Evolutionary conservation across 2,113 vertebrate species (phyloP).

Genomic region (Malaclemys terrapin): DNA sequence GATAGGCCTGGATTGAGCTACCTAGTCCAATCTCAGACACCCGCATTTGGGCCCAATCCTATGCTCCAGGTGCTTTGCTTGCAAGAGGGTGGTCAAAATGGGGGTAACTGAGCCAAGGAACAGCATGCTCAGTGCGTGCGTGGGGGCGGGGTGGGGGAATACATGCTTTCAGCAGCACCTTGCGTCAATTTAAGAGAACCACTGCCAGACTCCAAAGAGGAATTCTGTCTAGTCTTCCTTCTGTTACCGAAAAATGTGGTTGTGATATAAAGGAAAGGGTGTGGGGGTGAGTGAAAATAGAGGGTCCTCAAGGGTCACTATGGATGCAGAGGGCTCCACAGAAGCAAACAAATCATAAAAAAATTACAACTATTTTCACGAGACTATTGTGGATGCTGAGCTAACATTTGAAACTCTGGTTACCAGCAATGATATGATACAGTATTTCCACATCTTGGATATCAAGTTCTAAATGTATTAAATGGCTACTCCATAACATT

Average conservation of each 20-base stretch:
- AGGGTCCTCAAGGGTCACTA: not conserved
- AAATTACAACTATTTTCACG: not conserved
- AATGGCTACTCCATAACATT: slow-evolving; percentile 15
- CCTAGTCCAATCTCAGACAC: not conserved
- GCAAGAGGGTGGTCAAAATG: not conserved
- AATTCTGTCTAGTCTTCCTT: not conserved
- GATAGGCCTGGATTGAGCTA: not conserved
- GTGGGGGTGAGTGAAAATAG: not conserved
- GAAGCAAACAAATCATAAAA: not conserved
- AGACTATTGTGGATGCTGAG: not conserved
- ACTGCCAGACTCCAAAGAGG: not conserved
- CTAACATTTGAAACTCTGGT: not conserved
- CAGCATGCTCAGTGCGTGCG: not conserved
- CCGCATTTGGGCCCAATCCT: not conserved
- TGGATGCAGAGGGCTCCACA: not conserved
- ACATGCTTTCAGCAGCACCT: not conserved
- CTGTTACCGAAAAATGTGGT: not conserved
- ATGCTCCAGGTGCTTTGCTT: not conserved
- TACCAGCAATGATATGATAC: not conserved
- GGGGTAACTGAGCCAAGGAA: not conserved
- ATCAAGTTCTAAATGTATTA: not conserved
- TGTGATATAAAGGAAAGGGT: not conserved
- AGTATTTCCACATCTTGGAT: slow-evolving; percentile 7
- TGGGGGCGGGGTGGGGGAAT: not conserved
- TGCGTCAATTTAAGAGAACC: not conserved